Evolutionary conservation across 2,888 invertebrate genomes (phyloP), one percentile per base, ranked within the genome.

Genomic region (Spisula solida): DNA sequence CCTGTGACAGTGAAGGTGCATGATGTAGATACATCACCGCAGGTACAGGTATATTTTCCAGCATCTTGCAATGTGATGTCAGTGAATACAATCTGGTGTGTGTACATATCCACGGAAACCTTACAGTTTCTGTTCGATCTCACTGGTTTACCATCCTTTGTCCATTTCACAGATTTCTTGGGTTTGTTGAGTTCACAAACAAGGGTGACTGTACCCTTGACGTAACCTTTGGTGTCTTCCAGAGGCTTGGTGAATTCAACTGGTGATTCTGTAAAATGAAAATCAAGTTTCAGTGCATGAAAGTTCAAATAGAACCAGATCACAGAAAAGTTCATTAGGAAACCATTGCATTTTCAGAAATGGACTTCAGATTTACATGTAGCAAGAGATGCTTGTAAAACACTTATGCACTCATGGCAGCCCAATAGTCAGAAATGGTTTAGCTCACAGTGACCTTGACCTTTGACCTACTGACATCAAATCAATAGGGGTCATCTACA

Each of bases 101-200:
- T 90, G 51, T 90, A 92, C 1, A 94, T 98, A 97, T 99, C 98
- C 95, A 98, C 98, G 82, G 98, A 98, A n/a, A 98, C 97, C 95
- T 93, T 98, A 97, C 96, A 98, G 96, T 98, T 92, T 79, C 94
- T 98, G 98, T 98, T 98, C 80, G 98, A 98, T 94, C 98, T 98
- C 0, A 99, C 97, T 97, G 98, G 98, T 94, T 98, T 98, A 98
- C 95, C 96, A 89, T 96, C 94, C 91, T 98, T 98, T 97, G 98
- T 98, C 99, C 99, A 99, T 96, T 98, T 98, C 0, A 99, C 99
- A 4, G 98, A 97, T 29, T 99, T 99, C 96, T 99, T 99, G 56
- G 99, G 99, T 97, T 99, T 99, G 34, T 98, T 98, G 18, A 99
- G 97, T 96, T 99, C 99, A 94, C 99, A 98, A 95, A 98, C 98